phyloP scores from a whole-genome alignment of 2,113 vertebrate species.

The Laterallus jamaicensis region DNA sequence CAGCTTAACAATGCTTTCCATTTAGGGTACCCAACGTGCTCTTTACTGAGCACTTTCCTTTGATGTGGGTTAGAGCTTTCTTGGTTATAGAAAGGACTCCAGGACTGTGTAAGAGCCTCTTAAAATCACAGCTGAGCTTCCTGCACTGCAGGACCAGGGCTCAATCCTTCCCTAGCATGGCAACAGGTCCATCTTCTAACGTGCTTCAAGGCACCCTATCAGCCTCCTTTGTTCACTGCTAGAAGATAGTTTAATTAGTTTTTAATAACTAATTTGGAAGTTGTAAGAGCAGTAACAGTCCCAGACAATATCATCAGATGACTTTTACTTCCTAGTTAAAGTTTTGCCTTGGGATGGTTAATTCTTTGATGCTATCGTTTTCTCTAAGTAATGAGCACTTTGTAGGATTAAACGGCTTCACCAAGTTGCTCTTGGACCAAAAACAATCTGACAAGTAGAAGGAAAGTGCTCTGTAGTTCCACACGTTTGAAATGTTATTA shows the following conservation, averaged over 20 bases:
- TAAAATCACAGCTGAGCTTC: neutral
- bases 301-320: slow-evolving; percentile 18
- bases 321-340: neutral
- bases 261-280: slow-evolving; percentile 49
- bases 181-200: neutral
- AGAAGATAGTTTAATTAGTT: neutral
- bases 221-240: neutral
- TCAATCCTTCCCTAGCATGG: neutral
- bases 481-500: slow-evolving; percentile 32
- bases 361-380: slow-evolving; percentile 64
- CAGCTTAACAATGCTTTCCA: slow-evolving; percentile 46
- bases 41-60: slow-evolving; percentile 20
- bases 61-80: neutral
- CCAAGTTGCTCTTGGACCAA: slow-evolving; percentile 43
- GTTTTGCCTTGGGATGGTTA: slow-evolving; percentile 44
- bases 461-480: slow-evolving; percentile 31
- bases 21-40: neutral
- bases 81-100: neutral
- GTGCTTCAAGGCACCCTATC: neutral
- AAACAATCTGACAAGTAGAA: slow-evolving; percentile 28
- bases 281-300: slow-evolving; percentile 26
- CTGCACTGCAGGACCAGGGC: neutral
- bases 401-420: slow-evolving; percentile 56
- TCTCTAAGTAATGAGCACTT: slow-evolving; percentile 60
- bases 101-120: neutral